Conservation (phyloP, 2,888 invertebrate species). For the Auanema sp. region DNA sequence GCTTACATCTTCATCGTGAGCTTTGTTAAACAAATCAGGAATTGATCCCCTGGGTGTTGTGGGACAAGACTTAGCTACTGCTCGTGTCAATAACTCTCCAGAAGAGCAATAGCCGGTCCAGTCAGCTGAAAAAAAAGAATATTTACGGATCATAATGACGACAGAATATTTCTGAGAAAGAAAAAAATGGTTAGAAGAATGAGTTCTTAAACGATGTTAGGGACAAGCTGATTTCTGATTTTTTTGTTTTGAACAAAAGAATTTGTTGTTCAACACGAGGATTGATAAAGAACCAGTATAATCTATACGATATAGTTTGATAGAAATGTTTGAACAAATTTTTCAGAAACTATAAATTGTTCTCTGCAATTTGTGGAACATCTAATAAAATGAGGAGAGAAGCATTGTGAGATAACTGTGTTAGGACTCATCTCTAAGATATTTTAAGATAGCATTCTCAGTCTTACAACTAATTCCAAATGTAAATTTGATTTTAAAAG, state of each 20-base stretch:
- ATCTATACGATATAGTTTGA: no score
- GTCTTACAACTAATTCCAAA: constrained; percentile 1
- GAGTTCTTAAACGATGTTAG: neutral
- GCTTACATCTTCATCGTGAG: constrained; percentile 19
- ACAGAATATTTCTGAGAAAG: neutral
- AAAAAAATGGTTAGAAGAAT: constrained; percentile 9
- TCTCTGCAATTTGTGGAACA: no score
- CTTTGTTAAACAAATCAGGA: constrained; percentile 46
- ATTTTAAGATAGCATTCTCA: no score
- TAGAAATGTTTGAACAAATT: no score
- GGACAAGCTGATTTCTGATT: no score
- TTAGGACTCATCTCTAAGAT: no score
- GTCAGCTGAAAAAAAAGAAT: constrained; percentile 26
- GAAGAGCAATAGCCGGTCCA: constrained; percentile 47
- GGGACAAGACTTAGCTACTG: constrained; percentile 54
- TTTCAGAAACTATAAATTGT: no score
- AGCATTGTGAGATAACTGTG: no score
- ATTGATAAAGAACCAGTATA: no score
- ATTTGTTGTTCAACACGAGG: no score
- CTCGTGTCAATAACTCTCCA: constrained; percentile 27
- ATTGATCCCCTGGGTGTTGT: constrained; percentile 61
- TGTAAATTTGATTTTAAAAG: constrained; percentile 1
- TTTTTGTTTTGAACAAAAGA: no score
- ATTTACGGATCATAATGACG: neutral
- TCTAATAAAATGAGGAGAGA: no score